Evolutionary conservation across 2,888 invertebrate genomes (phyloP), one percentile per base, ranked within the genome.

Genomic region (Cerastis leucographa): DNA sequence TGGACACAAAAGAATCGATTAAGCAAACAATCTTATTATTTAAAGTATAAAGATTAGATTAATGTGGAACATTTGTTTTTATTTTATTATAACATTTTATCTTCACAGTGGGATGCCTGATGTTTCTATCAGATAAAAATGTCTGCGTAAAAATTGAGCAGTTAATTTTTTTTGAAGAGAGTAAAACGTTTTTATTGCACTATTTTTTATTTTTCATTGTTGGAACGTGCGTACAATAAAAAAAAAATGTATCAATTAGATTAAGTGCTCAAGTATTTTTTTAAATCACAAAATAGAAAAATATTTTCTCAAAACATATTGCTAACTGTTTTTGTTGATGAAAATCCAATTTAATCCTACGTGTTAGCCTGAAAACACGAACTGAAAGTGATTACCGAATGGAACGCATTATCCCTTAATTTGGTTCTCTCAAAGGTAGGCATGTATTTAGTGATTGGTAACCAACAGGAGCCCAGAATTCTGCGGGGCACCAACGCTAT

Each of bases 401-500:
- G n/a, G 25, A 51, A n/a, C 56, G 54, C 22, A 80, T 80, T 76
- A 80, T 77, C 71, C 75, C 75, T 84, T 87, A 88, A 88, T 88
- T 85, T 83, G 88, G 83, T 84, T 80, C 59, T 64, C 51, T 70
- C 69, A 46, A 72, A 44, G 46, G 68, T 72, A 78, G 88, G 87
- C 86, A 89, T 89, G 85, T 88, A 77, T 79, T 70, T 79, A 84
- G 85, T 80, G 87, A 90, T 90, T 87, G 84, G 87, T 86, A 86
- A 81, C 87, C 87, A 76, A 79, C 74, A 80, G 73, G 75, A 80
- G 76, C 72, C 86, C 89, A 83, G 89, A 89, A 92, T 92, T 90
- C 89, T 90, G 90, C 76, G 92, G 93, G 88, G 85, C 82, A 85
- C 92, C 92, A 78, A 79, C 78, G 90, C 89, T 85, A 92, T 92